Base-by-base conservation (phyloP, 2,797 vertebrate species). In the Lagocephalus sceleratus region DNA sequence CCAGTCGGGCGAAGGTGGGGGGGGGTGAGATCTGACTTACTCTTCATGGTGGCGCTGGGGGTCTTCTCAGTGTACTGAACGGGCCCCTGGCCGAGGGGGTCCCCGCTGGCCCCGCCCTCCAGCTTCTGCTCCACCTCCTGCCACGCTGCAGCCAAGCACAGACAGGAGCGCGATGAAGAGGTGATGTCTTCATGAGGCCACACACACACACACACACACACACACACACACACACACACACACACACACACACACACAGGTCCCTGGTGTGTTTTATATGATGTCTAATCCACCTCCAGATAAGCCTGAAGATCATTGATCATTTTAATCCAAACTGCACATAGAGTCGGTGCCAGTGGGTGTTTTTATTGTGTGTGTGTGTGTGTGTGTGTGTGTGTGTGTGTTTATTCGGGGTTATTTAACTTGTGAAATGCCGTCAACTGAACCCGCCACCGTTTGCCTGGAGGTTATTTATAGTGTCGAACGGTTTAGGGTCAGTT, bases 41-140 rank as follows among this genome's bases (percentile, higher is more conserved):
- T 92, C 84, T 96, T 94, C 83, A 94, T 90, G 61, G 75, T 78
- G 0, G 93, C 87, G 68, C 89, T 89, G 56, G 95, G 91, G 39
- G 59, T 92, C 87, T 92, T 95, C 90, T 99, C 97, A 1, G 89
- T 57, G 16, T 98, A 99, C 81, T 95, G 94, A 70, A 97, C 87
- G 0, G 94, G 93, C 21, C 90, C 86, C 0, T 83, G 84, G 66
- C 79, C 42, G 49, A 46, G 57, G 14, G 71, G 47, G 47, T 78
- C 72, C 25, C 54, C 58, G 0, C 47, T 60, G 54, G 46, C 76
- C 0, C 85, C 74, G 51, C 65, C 83, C 2, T 89, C 92, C 81
- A 98, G 81, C 79, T 93, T 91, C 87, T 92, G 94, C 77, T 96
- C 92, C 71, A 99, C 94, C 75, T 96, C 92, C 86, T 95, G 95